Evolutionary conservation across 2,113 vertebrate species (phyloP).

Genomic region (Ranitomeya imitator): DNA sequence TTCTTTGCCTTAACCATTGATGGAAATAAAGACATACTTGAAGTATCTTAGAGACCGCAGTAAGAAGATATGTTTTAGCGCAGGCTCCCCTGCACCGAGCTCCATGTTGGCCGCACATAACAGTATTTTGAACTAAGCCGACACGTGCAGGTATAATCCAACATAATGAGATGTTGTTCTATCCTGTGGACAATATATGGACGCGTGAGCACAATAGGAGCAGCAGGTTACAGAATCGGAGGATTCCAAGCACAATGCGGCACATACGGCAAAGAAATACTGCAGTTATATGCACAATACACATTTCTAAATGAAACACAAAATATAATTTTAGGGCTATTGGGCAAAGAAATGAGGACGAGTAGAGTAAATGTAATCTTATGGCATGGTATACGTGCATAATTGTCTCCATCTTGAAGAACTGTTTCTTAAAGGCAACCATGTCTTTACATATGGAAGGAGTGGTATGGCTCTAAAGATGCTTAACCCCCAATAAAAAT

Average conservation of each 20-base stretch:
- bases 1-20: neutral
- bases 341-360: neutral
- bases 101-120: neutral
- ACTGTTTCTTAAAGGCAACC: no score
- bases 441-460: no score
- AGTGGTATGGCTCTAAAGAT: no score
- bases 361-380: neutral
- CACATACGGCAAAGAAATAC: neutral
- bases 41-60: neutral
- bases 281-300: neutral
- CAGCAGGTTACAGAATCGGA: neutral
- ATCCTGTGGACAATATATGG: neutral
- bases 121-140: neutral
- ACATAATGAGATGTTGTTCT: neutral
- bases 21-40: conserved; percentile 16
- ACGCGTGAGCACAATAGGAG: neutral
- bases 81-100: neutral
- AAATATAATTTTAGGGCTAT: neutral
- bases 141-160: neutral
- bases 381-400: no score
- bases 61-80: neutral
- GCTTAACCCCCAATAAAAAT: no score
- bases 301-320: neutral
- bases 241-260: neutral
- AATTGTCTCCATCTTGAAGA: no score